Evolutionary conservation across 1,140 invertebrate species (phyloP), one percentile per base, ranked within the genome.

Genomic region (Littorina saxatilis): DNA sequence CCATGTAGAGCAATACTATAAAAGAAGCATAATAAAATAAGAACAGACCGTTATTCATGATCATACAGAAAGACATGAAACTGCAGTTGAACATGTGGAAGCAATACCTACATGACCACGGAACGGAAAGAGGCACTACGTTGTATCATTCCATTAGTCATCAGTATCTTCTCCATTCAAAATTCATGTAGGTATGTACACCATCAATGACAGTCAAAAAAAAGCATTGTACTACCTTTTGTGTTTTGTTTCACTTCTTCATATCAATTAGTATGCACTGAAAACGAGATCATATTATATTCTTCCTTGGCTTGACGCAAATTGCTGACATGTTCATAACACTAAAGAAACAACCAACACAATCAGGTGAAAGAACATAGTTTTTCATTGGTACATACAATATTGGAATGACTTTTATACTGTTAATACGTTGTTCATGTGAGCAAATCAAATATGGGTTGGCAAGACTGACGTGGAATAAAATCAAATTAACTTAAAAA

Each of bases 371-470:
- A 23, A 73, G 40, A 73, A 73, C 39, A 73, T n/a, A 73, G 7
- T 2, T 73, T n/a, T 73, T 23, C 70, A 73, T 50, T 50, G 32
- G 43, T 50, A 73, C 70, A 50, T 52, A 73, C 39, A 73, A 73
- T 73, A 23, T 35, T 73, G 70, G 70, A 73, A 73, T 73, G 70
- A 73, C 43, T 73, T n/a, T 73, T 73, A 39, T 52, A 39, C 40
- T 39, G 43, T 73, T 73, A 72, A 72, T 72, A 72, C 35, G 70
- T 27, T 73, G 23, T 47, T 73, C 43, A 73, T 2, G 39, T 73
- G 43, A 73, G 70, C 39, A 50, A 52, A 73, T 47, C 70, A 73
- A 73, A 68, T 47, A 68, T 73, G 20, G 43, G 20, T 29, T 73
- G 70, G 70, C 70, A 73, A 73, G 70, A 73, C 70, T 50, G 39